Conservation (phyloP, 2,797 vertebrate species). For the Sebastes wilsoni region DNA sequence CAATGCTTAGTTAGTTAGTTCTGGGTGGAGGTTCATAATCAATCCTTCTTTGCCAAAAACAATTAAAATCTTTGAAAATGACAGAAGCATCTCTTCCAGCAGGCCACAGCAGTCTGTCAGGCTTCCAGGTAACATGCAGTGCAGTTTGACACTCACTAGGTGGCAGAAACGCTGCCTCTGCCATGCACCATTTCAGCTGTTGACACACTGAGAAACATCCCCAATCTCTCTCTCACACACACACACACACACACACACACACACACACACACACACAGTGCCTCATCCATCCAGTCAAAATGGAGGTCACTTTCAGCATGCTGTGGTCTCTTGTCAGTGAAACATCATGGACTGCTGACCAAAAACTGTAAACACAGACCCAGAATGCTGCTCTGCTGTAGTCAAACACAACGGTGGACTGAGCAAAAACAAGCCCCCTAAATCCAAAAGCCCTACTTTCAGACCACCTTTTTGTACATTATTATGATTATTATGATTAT, state of each 20-base stretch:
- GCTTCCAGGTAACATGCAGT: conserved; percentile 34
- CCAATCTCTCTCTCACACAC: not conserved
- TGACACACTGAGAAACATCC: conserved; percentile 17
- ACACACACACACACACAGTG: not conserved
- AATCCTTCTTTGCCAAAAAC: not conserved
- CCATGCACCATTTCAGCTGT: conserved; percentile 8
- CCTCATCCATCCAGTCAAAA: conserved; percentile 47
- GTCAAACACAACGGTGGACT: not conserved
- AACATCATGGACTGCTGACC: not conserved
- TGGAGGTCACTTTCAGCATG: conserved; percentile 43
- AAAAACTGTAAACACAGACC: not conserved
- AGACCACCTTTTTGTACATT: not conserved
- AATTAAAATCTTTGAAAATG: not conserved
- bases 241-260: not conserved
- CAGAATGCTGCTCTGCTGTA: not conserved
- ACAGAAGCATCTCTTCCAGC: not conserved
- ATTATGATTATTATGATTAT: too few relatives aligned
- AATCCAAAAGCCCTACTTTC: not conserved
- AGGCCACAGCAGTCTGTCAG: not conserved
- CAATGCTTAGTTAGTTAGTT: not conserved
- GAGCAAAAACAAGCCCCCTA: not conserved
- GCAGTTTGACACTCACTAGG: conserved; percentile 44
- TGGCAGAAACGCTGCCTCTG: conserved; percentile 55
- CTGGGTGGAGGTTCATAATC: not conserved
- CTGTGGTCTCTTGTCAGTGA: not conserved